Percentiles rank a stretch among this genome's conserved stretches.
Conservation (phyloP, 2,888 invertebrate genomes). For the Pyrrhia umbra region DNA sequence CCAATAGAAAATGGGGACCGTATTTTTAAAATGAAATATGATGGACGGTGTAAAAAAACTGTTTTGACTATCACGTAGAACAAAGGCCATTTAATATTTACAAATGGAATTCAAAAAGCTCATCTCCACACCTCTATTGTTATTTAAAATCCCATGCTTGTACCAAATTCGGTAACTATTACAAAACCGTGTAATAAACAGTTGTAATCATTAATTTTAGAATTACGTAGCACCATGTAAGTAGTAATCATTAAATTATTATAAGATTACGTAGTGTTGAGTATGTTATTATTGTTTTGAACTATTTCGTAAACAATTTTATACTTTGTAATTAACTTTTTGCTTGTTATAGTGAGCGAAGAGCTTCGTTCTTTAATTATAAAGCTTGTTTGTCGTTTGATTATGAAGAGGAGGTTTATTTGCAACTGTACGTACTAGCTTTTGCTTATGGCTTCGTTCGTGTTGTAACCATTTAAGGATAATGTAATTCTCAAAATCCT, state of each 20-base stretch:
- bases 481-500: no score
- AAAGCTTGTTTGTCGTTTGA: neutral
- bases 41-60: no score
- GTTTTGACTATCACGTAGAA: no score
- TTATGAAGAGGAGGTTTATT: no score
- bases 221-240: constrained; percentile 37
- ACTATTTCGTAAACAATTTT: constrained; percentile 28
- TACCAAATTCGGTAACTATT: constrained; percentile 42
- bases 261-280: constrained; percentile 5
- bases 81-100: no score
- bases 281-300: constrained; percentile 13
- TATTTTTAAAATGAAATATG: no score
- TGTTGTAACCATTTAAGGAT: no score
- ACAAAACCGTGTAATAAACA: constrained; percentile 40
- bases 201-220: constrained; percentile 32
- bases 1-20: no score
- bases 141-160: constrained; percentile 32
- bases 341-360: constrained; percentile 16
- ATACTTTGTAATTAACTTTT: constrained; percentile 32
- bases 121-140: constrained; percentile 34
- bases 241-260: constrained; percentile 9
- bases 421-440: no score
- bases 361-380: constrained; percentile 3
- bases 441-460: no score
- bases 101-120: neutral